Conservation (phyloP, 2,888 invertebrate genomes). For the Andrena marginata region DNA sequence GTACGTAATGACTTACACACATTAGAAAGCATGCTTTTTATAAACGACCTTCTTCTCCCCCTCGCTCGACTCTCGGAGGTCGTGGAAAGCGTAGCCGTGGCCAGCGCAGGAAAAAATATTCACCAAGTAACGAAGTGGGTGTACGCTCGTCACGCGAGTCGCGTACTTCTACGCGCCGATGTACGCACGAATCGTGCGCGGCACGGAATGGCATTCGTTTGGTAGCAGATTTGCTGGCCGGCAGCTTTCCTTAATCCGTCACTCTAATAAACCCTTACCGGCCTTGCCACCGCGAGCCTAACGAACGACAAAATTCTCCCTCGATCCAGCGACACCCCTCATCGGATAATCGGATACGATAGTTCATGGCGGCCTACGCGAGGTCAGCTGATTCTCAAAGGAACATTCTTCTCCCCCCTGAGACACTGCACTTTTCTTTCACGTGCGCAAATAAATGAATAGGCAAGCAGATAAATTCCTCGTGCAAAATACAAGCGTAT, state of each 20-base stretch:
- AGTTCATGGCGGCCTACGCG: too few relatives aligned
- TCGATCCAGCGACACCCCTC: background rate
- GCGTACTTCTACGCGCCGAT: constrained; percentile 1
- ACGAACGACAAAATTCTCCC: background rate
- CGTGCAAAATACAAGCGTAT: constrained; percentile 11
- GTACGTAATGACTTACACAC: constrained; percentile 55
- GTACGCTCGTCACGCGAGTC: constrained; percentile 45
- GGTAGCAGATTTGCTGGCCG: background rate
- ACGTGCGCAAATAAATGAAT: background rate
- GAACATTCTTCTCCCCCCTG: too few relatives aligned
- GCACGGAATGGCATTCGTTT: background rate
- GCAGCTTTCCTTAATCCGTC: background rate
- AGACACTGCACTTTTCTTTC: background rate
- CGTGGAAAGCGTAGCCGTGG: constrained; percentile 23
- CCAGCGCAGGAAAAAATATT: constrained; percentile 35
- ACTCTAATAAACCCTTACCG: background rate
- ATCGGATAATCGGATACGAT: background rate
- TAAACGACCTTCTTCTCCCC: constrained; percentile 61
- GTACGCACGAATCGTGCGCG: background rate
- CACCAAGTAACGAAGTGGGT: constrained; percentile 37
- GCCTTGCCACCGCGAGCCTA: background rate
- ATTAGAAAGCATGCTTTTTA: constrained; percentile 53
- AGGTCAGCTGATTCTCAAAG: too few relatives aligned
- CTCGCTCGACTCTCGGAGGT: constrained; percentile 41
- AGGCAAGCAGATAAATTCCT: background rate